Evolutionary conservation across 1,140 invertebrate species (phyloP), one percentile per base, ranked within the genome.

Genomic region (Trichomalopsis sarcophagae): DNA sequence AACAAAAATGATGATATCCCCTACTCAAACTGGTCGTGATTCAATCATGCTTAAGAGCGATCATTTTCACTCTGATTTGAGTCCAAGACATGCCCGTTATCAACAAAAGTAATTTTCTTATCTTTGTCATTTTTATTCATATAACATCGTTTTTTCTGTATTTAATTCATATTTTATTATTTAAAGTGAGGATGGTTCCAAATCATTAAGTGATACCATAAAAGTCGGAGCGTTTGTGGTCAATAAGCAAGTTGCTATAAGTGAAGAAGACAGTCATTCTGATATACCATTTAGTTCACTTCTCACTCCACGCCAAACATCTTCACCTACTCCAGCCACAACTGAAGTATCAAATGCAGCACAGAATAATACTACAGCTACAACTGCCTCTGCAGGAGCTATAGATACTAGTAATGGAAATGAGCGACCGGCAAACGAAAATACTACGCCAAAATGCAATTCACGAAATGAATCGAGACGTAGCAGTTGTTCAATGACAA

Each of bases 1-100:
- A 88, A 98, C 97, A 5, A 97, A 98, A 93, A 96, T 98, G 94
- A 97, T 97, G 2, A 97, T 98, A 90, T 96, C 97, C 4, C 97
- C 97, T 13, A 97, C 97, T 86, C 95, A 96, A 80, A 94, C 95
- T 13, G 94, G 94, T 71, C 95, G 95, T 81, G 95, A 96, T 85
- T 94, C 95, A 4, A 96, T 98, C 76, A 96, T 98, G 94, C 90
- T 98, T 3, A 98, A 98, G 90, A 98, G 97, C 91, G 97, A 98
- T 93, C 97, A 98, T 92, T 98, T 98, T 92, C 95, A 95, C 88
- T 94, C 95, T 4, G 96, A 97, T 92, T 92, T 95, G 85, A 97
- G 96, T 93, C 96, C 95, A 30, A 95, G 95, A 87, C 94, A 95
- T 88, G 92, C 93, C 71, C 94, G 94, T 87, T 95, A 94, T 91